Conservation (phyloP, 2,888 invertebrate species). For the Drosophila neotestacea region DNA sequence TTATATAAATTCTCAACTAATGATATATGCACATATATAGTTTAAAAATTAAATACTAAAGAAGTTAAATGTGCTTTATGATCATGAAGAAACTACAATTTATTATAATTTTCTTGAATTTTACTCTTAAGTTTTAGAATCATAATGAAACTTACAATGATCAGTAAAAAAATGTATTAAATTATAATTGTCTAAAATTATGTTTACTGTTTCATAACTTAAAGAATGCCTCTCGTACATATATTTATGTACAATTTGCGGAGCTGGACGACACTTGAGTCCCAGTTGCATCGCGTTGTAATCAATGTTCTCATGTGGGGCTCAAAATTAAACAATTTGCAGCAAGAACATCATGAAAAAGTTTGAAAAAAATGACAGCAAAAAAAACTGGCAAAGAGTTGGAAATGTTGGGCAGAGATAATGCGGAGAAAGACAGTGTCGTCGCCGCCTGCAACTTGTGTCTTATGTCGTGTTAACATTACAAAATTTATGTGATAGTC, state of each 20-base stretch:
- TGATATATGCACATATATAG: too few relatives aligned
- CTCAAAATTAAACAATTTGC: slow-evolving; percentile 58
- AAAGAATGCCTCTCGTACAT: slow-evolving; percentile 18
- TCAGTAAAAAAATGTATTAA: too few relatives aligned
- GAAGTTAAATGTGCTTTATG: too few relatives aligned
- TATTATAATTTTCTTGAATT: too few relatives aligned
- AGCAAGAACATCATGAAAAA: slow-evolving; percentile 5
- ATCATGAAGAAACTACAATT: too few relatives aligned
- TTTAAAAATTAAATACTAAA: too few relatives aligned
- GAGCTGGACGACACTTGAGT: slow-evolving; percentile 9
- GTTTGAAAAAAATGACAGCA: slow-evolving; percentile 1
- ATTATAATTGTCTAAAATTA: too few relatives aligned
- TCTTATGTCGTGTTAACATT: slow-evolving; percentile 79
- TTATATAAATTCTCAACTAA: too few relatives aligned
- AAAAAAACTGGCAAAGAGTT: slow-evolving; percentile 7
- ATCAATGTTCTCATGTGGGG: slow-evolving; percentile 68
- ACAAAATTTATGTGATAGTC: slow-evolving; percentile 78
- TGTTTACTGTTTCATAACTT: neutral
- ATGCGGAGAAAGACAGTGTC: slow-evolving; percentile 6
- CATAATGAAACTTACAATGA: too few relatives aligned
- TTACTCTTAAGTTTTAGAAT: too few relatives aligned
- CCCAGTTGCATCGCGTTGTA: slow-evolving; percentile 44
- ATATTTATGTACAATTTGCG: slow-evolving; percentile 25
- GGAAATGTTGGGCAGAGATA: slow-evolving; percentile 9
- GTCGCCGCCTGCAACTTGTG: slow-evolving; percentile 68